Base-by-base conservation (phyloP, 2,888 invertebrate species). In the Gandaritis pyraliata region DNA sequence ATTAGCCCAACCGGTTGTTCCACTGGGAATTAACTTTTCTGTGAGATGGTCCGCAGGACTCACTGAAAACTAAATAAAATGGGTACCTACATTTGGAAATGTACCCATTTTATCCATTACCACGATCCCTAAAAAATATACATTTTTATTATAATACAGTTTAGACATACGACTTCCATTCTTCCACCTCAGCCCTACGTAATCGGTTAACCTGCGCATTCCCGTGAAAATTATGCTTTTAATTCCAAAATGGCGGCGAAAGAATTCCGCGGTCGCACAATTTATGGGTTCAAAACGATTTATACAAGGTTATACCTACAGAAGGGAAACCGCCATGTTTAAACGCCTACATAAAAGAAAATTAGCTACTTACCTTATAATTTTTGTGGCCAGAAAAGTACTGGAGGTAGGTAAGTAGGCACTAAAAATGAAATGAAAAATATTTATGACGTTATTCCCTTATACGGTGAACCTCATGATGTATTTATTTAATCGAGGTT, bases 211-310 rank as follows among this genome's bases (percentile, higher is more conserved):
- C 61, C 39, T 54, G 51, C 66, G 60, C 68, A 46, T 67, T 65
- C 65, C 74, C 73, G 57, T 70, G 60, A 70, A 77, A 80, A 82
- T 77, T 80, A 79, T 76, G 77, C 71, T 76, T 78, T 81, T 80
- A 80, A 84, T 82, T 78, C 74, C 61, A 78, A 73, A 77, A 76
- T 78, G 76, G 75, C 73, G 75, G 61, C 71, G 72, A 83, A 84
- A 83, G 79, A 85, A 83, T 84, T 80, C 72, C 74, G 77, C 72
- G 80, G 76, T 74, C 73, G 62, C 70, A 64, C 73, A 77, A 83
- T 83, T 83, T 82, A 84, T 80, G 73, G 70, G 65, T 58, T 61
- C 68, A 69, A 67, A 66, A 70, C 73, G 77, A 83, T 83, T 83
- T 84, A 84, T 83, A 72, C 62, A 59, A 53, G 61, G 66, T 29